Evolutionary conservation across 2,888 invertebrate species (phyloP).

Genomic region (Leucozona laternaria): DNA sequence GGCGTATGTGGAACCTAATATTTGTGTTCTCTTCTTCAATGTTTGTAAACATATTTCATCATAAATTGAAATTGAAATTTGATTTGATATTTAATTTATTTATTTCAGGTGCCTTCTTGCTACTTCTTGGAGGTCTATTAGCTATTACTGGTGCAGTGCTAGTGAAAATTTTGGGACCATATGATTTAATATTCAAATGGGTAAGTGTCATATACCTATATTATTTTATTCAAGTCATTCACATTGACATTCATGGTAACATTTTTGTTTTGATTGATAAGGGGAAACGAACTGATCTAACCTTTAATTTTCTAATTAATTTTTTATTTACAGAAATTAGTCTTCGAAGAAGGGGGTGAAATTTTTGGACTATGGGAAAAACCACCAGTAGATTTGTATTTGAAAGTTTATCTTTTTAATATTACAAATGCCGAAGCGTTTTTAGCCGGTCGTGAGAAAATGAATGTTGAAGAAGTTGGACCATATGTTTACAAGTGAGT

Average conservation of each 20-base stretch:
- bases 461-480: constrained; percentile 91
- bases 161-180: constrained; percentile 88
- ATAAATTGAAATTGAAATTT: constrained; percentile 11
- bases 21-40: constrained; percentile 22
- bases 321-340: constrained; percentile 87
- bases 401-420: constrained; percentile 92
- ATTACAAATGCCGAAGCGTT: constrained; percentile 92
- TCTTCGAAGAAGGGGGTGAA: constrained; percentile 90
- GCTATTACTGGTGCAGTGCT: constrained; percentile 88
- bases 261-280: background rate
- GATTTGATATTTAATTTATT: constrained; percentile 45
- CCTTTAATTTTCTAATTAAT: constrained; percentile 6
- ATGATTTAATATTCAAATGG: constrained; percentile 89
- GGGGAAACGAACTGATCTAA: background rate
- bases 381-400: constrained; percentile 91
- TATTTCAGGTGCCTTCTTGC: constrained; percentile 88
- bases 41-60: constrained; percentile 31
- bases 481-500: constrained; percentile 95
- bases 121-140: constrained; percentile 88
- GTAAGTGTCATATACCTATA: constrained; percentile 85
- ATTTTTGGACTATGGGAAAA: constrained; percentile 92
- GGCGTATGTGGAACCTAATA: constrained; percentile 55
- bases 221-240: background rate
- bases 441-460: constrained; percentile 88
- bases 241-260: constrained; percentile 15